A percentile compares a stretch with the other conserved stretches of the same genome.
Conservation (phyloP, 2,888 invertebrate species). For the Ptycholaimellus sp. region DNA sequence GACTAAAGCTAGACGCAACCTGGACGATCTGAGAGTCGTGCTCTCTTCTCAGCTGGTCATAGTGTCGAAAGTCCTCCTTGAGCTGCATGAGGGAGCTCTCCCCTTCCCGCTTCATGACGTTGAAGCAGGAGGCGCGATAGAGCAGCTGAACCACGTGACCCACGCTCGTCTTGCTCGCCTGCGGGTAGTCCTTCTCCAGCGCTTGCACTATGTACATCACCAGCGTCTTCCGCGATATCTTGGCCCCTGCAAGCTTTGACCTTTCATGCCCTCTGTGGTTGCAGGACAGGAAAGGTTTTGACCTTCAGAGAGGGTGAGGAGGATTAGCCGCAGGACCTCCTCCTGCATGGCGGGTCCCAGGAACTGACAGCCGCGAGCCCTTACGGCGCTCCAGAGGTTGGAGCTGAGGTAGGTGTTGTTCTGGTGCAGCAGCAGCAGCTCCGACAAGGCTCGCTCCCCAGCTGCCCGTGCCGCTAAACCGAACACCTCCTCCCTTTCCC, state of each 20-base stretch:
- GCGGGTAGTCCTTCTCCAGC: constrained; percentile 48
- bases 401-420: constrained; percentile 66
- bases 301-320: constrained; percentile 64
- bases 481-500: neutral
- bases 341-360: constrained; percentile 97
- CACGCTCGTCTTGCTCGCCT: constrained; percentile 91
- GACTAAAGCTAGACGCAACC: no score
- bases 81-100: constrained; percentile 86
- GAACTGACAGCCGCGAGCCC: constrained; percentile 89
- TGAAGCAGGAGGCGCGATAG: constrained; percentile 91
- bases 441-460: neutral
- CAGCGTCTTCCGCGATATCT: constrained; percentile 34
- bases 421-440: constrained; percentile 67
- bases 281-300: neutral
- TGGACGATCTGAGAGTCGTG: constrained; percentile 87
- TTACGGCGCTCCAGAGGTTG: constrained; percentile 84
- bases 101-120: constrained; percentile 55
- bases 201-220: constrained; percentile 97
- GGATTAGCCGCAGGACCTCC: constrained; percentile 64
- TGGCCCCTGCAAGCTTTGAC: constrained; percentile 11
- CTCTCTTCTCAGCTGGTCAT: constrained; percentile 69
- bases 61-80: constrained; percentile 59
- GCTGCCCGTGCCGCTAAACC: neutral
- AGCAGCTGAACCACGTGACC: constrained; percentile 93
- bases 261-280: neutral